Conservation (phyloP, 2,113 vertebrate species). For the Marmota flaviventris region DNA sequence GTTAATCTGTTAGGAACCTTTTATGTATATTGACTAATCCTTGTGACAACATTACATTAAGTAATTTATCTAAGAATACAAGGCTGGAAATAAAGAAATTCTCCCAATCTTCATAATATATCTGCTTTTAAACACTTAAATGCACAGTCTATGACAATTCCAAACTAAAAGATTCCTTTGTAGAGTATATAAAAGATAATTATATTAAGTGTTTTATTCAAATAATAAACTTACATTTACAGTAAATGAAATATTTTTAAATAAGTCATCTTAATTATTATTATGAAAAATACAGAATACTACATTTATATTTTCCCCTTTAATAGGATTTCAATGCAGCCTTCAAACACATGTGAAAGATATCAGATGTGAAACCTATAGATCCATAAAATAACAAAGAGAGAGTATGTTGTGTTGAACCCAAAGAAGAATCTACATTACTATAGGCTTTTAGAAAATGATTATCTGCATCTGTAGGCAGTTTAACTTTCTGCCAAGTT, state of each 20-base stretch:
- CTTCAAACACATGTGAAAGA: neutral
- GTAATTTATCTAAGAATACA: neutral
- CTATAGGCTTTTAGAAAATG: slow-evolving; percentile 57
- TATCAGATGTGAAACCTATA: neutral
- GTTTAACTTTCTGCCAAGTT: slow-evolving; percentile 63
- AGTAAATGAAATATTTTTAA: neutral
- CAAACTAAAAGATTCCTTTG: neutral
- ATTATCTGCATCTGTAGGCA: slow-evolving; percentile 67
- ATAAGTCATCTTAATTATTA: neutral
- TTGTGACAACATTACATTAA: neutral
- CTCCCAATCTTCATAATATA: neutral
- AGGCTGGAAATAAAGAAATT: neutral
- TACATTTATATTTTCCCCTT: neutral
- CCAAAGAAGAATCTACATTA: neutral
- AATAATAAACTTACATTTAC: neutral
- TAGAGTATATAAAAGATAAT: neutral
- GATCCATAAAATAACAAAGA: neutral
- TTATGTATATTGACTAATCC: neutral
- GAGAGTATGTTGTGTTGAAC: neutral
- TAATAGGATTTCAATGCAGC: neutral
- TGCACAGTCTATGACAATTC: neutral
- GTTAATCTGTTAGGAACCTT: neutral
- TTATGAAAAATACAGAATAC: neutral
- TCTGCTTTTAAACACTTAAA: neutral
- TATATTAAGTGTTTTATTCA: neutral